A percentile compares a stretch with the other conserved stretches of the same genome.
Conservation (phyloP, 2,888 invertebrate species). For the Zhuqinia jingwanae region DNA sequence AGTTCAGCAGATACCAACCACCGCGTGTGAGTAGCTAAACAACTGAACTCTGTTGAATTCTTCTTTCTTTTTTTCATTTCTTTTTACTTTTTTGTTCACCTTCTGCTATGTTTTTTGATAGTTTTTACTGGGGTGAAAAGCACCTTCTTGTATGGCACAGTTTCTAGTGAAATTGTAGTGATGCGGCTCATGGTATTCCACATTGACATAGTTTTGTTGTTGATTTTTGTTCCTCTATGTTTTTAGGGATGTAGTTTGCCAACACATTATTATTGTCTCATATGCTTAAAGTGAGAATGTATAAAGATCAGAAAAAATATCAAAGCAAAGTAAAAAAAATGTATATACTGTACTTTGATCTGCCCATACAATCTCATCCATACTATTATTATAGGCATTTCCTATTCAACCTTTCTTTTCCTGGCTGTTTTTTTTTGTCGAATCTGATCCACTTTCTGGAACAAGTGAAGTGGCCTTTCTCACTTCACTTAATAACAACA, state of each 20-base stretch:
- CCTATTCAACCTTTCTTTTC: conserved; percentile 23
- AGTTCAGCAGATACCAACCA: conserved; percentile 5
- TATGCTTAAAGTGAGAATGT: too few relatives aligned
- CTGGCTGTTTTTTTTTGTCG: conserved; percentile 12
- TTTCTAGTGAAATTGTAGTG: neutral
- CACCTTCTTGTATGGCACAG: neutral
- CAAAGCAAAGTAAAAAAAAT: neutral
- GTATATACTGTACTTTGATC: neutral
- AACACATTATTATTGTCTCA: too few relatives aligned
- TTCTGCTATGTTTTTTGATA: too few relatives aligned
- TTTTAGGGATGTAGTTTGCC: too few relatives aligned
- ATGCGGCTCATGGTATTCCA: too few relatives aligned
- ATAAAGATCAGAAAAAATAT: neutral
- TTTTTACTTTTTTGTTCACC: neutral
- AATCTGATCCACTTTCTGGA: conserved; percentile 24
- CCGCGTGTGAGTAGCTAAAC: neutral
- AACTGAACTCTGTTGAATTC: conserved; percentile 18
- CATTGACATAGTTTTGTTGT: too few relatives aligned
- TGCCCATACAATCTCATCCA: too few relatives aligned
- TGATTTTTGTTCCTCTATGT: too few relatives aligned
- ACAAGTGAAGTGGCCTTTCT: conserved; percentile 33
- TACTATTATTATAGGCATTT: too few relatives aligned
- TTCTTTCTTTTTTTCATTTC: neutral
- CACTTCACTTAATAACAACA: conserved; percentile 41
- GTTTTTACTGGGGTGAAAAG: too few relatives aligned